Percentiles rank a stretch among this genome's conserved stretches.
Evolutionary conservation across 2,797 vertebrate genomes (phyloP).

Genomic region (Pristis pectinata): DNA sequence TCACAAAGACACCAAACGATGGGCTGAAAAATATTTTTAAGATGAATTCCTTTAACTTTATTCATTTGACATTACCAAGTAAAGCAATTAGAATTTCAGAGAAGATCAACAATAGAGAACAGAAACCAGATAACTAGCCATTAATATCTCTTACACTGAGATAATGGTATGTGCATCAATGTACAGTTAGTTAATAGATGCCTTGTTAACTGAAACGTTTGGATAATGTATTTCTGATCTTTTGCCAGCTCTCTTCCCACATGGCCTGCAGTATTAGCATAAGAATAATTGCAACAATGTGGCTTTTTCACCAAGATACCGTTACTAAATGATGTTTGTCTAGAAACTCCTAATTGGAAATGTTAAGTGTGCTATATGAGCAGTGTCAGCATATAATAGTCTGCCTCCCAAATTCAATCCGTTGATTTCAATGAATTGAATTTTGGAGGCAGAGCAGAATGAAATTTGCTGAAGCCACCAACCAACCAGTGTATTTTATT

Average conservation of each 20-base stretch:
- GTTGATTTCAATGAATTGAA: too few relatives aligned
- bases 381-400: too few relatives aligned
- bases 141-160: background rate
- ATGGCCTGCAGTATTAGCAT: background rate
- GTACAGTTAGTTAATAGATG: background rate
- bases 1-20: background rate
- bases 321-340: background rate
- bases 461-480: too few relatives aligned
- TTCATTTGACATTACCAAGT: background rate
- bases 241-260: background rate
- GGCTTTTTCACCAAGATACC: background rate
- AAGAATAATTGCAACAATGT: background rate
- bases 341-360: too few relatives aligned
- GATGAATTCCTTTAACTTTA: background rate
- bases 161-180: background rate
- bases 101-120: background rate
- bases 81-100: background rate
- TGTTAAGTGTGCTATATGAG: too few relatives aligned
- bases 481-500: background rate
- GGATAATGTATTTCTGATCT: background rate
- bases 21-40: background rate
- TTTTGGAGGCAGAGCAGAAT: too few relatives aligned
- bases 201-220: background rate
- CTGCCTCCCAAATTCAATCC: too few relatives aligned
- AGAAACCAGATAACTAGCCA: background rate